A percentile compares a stretch with the other conserved stretches of the same genome.
Evolutionary conservation across 2,797 vertebrate species (phyloP).

Genomic region (Parambassis ranga): DNA sequence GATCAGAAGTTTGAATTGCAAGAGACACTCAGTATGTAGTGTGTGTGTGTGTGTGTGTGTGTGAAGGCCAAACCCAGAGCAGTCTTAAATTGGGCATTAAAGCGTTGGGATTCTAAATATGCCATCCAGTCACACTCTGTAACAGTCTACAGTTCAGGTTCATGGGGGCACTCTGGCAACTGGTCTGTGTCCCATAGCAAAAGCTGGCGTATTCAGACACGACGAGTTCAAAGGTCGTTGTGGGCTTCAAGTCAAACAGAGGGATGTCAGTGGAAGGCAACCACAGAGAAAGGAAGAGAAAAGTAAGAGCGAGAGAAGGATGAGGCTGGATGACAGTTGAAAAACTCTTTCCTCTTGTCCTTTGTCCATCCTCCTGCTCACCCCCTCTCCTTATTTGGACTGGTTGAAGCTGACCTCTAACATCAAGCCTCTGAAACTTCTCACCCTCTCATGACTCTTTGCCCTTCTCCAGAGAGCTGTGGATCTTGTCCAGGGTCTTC

Average conservation of each 20-base stretch:
- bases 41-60: conserved; percentile 6
- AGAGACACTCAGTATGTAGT: conserved; percentile 7
- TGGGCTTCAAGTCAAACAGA: conserved; percentile 37
- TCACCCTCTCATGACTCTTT: conserved; percentile 78
- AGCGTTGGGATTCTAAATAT: conserved; percentile 40
- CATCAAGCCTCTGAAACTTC: conserved; percentile 8
- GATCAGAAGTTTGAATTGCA: conserved; percentile 20
- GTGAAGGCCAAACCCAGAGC: conserved; percentile 13
- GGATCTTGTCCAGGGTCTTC: conserved; percentile 87
- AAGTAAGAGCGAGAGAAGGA: conserved; percentile 32
- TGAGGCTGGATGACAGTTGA: conserved; percentile 29
- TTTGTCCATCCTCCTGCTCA: background rate
- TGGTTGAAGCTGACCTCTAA: conserved; percentile 8
- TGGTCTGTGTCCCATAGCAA: conserved; percentile 20
- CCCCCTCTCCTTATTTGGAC: background rate
- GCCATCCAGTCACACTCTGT: conserved; percentile 37
- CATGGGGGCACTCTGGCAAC: conserved; percentile 25
- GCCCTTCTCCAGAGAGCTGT: conserved; percentile 83
- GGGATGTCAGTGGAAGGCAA: conserved; percentile 43
- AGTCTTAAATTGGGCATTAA: conserved; percentile 43
- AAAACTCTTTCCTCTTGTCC: conserved; percentile 12
- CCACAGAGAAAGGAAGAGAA: conserved; percentile 28
- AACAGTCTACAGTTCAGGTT: conserved; percentile 51
- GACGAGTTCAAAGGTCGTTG: conserved; percentile 13
- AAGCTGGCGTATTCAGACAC: conserved; percentile 31